phyloP scores from a whole-genome alignment of 2,113 vertebrate species.

The Bungarus multicinctus region DNA sequence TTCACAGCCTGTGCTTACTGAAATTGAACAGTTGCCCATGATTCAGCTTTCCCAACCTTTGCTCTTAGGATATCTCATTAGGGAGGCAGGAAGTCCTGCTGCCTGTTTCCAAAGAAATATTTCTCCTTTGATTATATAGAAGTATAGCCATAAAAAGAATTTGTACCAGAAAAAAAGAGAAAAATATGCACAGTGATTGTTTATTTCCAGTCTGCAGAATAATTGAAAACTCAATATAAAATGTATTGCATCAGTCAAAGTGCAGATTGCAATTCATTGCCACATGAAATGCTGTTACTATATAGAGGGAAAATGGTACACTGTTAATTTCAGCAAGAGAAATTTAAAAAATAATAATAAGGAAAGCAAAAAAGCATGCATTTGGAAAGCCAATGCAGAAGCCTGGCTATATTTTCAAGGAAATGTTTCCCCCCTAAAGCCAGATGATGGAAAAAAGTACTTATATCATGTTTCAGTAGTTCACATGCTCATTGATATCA shows the following conservation, averaged over 20 bases:
- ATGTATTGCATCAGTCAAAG: background rate
- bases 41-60: background rate
- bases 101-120: conserved; percentile 11
- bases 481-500: background rate
- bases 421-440: background rate
- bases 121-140: background rate
- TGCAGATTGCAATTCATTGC: background rate
- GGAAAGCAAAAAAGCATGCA: background rate
- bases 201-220: background rate
- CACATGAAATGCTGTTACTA: background rate
- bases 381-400: background rate
- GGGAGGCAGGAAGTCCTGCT: background rate
- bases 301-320: background rate
- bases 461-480: background rate
- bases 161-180: background rate
- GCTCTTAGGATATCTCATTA: conserved; percentile 9
- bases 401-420: background rate
- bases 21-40: background rate
- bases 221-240: conserved; percentile 6
- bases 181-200: background rate
- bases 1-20: background rate
- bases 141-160: background rate
- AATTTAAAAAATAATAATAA: background rate
- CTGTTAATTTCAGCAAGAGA: background rate
- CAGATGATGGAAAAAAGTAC: background rate